Conservation (phyloP, 2,113 vertebrate genomes). For the Numenius arquata region DNA sequence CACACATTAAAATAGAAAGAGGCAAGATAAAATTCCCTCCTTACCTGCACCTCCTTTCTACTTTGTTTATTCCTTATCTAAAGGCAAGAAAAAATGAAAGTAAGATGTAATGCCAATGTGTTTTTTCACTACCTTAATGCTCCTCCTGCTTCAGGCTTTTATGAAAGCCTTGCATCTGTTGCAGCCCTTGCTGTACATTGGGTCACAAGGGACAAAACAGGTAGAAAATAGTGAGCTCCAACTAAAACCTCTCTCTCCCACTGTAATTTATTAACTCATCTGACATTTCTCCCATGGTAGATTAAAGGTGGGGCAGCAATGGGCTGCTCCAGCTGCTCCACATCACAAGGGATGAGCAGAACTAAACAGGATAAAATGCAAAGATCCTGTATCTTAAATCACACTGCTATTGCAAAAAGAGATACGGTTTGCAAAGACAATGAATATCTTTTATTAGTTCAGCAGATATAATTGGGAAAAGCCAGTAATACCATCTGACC, state of each 20-base stretch:
- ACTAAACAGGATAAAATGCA: neutral
- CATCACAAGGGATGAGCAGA: neutral
- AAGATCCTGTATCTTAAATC: neutral
- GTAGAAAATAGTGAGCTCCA: neutral
- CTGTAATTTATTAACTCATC: neutral
- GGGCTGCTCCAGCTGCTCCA: neutral
- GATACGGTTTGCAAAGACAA: neutral
- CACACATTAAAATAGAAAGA: neutral
- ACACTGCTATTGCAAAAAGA: neutral
- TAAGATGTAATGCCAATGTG: neutral
- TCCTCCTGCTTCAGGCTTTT: neutral
- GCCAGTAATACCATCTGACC: neutral
- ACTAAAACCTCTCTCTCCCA: neutral
- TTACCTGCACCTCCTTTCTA: neutral
- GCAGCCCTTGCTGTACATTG: neutral
- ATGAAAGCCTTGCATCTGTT: neutral
- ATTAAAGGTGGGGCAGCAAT: neutral
- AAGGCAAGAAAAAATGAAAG: neutral
- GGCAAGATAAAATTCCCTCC: neutral
- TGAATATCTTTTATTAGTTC: neutral
- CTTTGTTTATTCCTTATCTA: neutral
- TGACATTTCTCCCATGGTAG: neutral
- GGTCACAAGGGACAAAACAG: neutral
- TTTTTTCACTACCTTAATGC: neutral
- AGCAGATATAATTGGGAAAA: neutral